Evolutionary conservation across 30 jellyfish, hydroid and myxozoan genomes (phyloP), one percentile per base, ranked within the genome.

Genomic region (Catostylus mosaicus): DNA sequence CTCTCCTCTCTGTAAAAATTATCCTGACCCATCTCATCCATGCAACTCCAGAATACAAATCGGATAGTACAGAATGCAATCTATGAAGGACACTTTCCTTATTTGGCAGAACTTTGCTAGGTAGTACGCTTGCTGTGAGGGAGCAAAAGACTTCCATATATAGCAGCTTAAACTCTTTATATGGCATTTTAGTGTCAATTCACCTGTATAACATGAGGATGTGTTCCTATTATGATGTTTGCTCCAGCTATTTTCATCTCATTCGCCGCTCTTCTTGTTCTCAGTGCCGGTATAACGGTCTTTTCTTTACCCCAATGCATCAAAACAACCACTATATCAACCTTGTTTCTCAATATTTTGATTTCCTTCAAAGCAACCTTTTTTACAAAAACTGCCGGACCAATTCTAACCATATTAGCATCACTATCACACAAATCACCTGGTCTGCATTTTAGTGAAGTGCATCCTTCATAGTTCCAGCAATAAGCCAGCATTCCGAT

Each of bases 171-270:
- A n/a, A n/a, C n/a, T n/a, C n/a, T n/a, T n/a, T n/a, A n/a, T n/a
- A n/a, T n/a, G n/a, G n/a, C n/a, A n/a, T n/a, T n/a, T n/a, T n/a
- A n/a, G n/a, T n/a, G 54, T 40, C 14, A 5, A 40, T 7, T 50
- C 37, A 90, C 96, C 78, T 88, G 96, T 81, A 88, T 37, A 3
- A 88, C 92, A 61, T 90, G 97, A 22, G 97, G 97, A 62, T 90
- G 97, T 30, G 91, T 62, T 2, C 97, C 97, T 24, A 90, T 62
- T 20, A 90, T 83, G 14, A 83, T 18, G 19, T 56, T 70, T 36
- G 90, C 97, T 19, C 97, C 97, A 20, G 85, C 30, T 56, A 38
- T 24, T 26, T 57, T 67, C 64, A 90, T 63, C 4, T 40, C 62
- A 3, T 62, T 54, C 16, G 97, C 97, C 18, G 78, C 11, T 5